These are phyloP conservation scores for Gymnocheta viridis DNA, from an alignment of 2,888 invertebrate species.

Conservation along the genomic window DNA sequence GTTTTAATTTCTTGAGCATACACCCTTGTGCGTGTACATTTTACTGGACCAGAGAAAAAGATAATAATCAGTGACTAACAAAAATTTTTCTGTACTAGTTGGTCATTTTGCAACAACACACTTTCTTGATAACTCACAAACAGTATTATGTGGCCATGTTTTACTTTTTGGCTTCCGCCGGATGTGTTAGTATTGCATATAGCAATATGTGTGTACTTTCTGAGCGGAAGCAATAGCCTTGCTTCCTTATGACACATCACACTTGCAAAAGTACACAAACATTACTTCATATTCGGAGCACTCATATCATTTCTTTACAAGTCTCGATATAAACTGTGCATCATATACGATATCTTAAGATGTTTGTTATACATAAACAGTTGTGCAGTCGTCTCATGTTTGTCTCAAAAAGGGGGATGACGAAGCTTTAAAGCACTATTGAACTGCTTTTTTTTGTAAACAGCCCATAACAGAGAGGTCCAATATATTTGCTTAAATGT, in stretches of 20 bases:
- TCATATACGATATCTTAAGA: slow-evolving; percentile 30
- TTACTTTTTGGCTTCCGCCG: slow-evolving; percentile 63
- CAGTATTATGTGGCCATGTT: slow-evolving; percentile 52
- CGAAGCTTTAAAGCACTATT: background rate
- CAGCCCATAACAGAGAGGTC: slow-evolving; percentile 24
- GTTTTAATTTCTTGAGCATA: slow-evolving; percentile 8
- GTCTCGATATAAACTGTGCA: slow-evolving; percentile 29
- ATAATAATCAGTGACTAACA: slow-evolving; percentile 46
- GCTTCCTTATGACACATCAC: slow-evolving; percentile 55
- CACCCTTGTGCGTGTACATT: slow-evolving; percentile 9
- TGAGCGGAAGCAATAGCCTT: slow-evolving; percentile 63
- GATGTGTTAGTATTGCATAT: slow-evolving; percentile 61
- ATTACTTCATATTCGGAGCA: background rate
- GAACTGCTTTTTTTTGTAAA: slow-evolving; percentile 1
- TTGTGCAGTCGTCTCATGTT: slow-evolving; percentile 46
- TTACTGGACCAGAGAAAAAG: background rate
- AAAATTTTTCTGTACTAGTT: slow-evolving; percentile 39
- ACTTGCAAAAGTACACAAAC: slow-evolving; percentile 12
- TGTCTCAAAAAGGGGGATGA: slow-evolving; percentile 8
- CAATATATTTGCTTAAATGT: background rate
- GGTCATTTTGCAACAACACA: slow-evolving; percentile 42
- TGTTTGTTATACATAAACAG: slow-evolving; percentile 14
- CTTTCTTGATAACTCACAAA: background rate
- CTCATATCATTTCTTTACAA: background rate
- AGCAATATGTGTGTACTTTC: slow-evolving; percentile 37